Evolutionary conservation across 2,113 vertebrate species (phyloP).

Genomic region (Cyprinodon tularosa): DNA sequence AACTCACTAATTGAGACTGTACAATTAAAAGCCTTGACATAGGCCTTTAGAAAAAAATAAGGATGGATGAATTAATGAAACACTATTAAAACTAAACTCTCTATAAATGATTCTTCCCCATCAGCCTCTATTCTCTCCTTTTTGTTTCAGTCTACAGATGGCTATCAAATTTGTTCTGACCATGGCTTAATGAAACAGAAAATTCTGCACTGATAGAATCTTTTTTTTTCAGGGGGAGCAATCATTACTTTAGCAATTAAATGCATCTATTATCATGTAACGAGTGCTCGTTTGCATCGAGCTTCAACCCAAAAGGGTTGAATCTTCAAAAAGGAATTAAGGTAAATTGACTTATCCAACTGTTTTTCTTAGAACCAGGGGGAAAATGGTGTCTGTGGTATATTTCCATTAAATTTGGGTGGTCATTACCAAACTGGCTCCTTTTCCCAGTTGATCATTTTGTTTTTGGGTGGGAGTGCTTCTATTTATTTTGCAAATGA

Average conservation of each 20-base stretch:
- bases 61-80: constrained; percentile 3
- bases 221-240: constrained; percentile 47
- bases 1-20: constrained; percentile 5
- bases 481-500: constrained; percentile 56
- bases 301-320: constrained; percentile 52
- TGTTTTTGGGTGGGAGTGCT: constrained; percentile 46
- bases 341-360: constrained; percentile 67
- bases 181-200: constrained; percentile 76
- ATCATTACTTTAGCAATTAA: constrained; percentile 72
- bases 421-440: constrained; percentile 49
- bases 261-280: constrained; percentile 68
- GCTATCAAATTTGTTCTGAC: constrained; percentile 72
- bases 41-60: constrained; percentile 3
- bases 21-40: constrained; percentile 14
- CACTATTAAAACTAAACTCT: background rate
- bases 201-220: constrained; percentile 68
- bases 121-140: background rate
- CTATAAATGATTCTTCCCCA: constrained; percentile 5
- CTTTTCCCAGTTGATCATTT: constrained; percentile 26
- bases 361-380: constrained; percentile 64
- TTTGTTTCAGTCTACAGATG: constrained; percentile 51
- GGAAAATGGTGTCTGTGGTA: constrained; percentile 58
- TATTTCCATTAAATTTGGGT: constrained; percentile 60
- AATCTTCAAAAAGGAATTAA: constrained; percentile 65
- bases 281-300: constrained; percentile 48